Conservation (phyloP, 2,113 vertebrate genomes). For the Poicephalus meyeri region DNA sequence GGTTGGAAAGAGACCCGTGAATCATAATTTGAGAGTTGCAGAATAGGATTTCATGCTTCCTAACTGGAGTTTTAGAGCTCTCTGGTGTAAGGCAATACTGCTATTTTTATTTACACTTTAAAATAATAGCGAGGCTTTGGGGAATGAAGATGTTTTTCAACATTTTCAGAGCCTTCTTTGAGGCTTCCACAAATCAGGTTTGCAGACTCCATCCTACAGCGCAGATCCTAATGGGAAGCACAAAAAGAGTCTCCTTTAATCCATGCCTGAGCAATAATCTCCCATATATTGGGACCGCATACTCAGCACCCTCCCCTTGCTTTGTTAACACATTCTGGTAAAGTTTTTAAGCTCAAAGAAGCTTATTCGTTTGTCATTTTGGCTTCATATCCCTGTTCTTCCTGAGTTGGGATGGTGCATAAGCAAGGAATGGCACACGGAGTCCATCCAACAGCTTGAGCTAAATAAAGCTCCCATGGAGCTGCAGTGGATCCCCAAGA, state of each 20-base stretch:
- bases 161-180: neutral
- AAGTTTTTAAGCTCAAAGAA: neutral
- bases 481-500: neutral
- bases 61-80: neutral
- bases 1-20: neutral
- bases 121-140: neutral
- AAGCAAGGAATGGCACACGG: neutral
- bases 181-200: neutral
- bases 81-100: neutral
- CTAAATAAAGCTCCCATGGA: neutral
- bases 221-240: neutral
- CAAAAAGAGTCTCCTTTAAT: neutral
- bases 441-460: neutral
- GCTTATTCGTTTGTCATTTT: fast-evolving
- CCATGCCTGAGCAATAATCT: fast-evolving
- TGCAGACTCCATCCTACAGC: fast-evolving
- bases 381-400: neutral
- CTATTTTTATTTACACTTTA: constrained; percentile 33
- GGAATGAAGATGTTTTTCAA: neutral
- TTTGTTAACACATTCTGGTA: neutral
- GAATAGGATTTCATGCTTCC: neutral
- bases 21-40: neutral
- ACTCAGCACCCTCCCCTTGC: fast-evolving
- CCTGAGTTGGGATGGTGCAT: neutral
- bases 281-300: fast-evolving